These are phyloP conservation scores for Odobenus rosmarus DNA, from an alignment of 2,113 vertebrate species.

Conservation along the genomic window DNA sequence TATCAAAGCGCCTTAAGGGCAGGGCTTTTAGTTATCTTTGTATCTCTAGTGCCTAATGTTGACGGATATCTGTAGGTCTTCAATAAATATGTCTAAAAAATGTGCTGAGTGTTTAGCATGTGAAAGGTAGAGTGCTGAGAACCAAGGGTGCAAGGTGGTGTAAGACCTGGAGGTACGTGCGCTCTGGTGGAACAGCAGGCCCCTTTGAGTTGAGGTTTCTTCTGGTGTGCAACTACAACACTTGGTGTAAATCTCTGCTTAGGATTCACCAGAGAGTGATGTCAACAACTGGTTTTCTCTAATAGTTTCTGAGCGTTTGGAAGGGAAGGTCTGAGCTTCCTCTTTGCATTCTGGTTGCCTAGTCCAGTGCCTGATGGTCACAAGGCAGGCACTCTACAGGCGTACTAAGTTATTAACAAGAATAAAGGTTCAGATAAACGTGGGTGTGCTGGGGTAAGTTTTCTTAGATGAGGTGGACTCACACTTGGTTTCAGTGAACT, in stretches of 20 bases:
- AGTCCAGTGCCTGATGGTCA: neutral
- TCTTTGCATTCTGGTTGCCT: neutral
- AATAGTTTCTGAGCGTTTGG: neutral
- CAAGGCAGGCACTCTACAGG: neutral
- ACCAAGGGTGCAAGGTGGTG: neutral
- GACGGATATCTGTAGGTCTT: neutral
- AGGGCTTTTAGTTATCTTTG: neutral
- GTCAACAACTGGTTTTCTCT: neutral
- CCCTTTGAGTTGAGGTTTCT: neutral
- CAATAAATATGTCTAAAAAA: neutral
- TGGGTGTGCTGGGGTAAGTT: neutral
- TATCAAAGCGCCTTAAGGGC: neutral
- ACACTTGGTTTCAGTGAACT: neutral
- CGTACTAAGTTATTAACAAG: neutral
- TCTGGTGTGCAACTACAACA: too few species aligned
- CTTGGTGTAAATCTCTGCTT: neutral
- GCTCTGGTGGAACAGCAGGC: neutral
- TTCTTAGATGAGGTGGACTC: neutral
- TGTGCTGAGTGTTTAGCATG: neutral
- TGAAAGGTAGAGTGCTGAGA: neutral
- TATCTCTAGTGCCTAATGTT: neutral
- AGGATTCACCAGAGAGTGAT: neutral
- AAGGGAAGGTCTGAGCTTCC: neutral
- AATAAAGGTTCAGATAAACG: neutral
- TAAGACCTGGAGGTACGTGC: neutral